These are phyloP conservation scores for Aphidius ervi DNA, from an alignment of 1,140 invertebrate genomes.

Conservation along the genomic window DNA sequence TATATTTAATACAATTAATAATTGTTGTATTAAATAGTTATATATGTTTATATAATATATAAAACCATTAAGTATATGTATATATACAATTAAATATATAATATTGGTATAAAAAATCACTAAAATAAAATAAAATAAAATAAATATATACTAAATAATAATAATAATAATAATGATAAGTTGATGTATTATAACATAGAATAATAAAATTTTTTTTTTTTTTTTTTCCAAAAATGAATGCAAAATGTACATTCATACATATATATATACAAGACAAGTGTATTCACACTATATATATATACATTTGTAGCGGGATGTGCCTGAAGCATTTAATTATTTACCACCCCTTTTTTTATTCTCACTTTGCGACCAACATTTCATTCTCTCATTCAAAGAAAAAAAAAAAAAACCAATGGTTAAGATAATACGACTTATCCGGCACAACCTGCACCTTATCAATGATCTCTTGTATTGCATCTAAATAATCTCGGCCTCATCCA, in stretches of 20 bases:
- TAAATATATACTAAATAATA: too few relatives aligned
- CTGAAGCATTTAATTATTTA: neutral
- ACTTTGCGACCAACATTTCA: conserved; percentile 1
- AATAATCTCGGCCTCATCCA: neutral
- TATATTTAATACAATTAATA: too few relatives aligned
- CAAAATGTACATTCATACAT: too few relatives aligned
- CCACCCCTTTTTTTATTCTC: neutral
- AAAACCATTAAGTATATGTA: too few relatives aligned
- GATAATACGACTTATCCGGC: conserved; percentile 25
- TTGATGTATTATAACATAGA: too few relatives aligned
- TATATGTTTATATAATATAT: too few relatives aligned
- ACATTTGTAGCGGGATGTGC: conserved; percentile 5
- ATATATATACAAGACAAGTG: conserved; percentile 3
- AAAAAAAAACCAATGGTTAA: conserved; percentile 21
- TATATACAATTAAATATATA: too few relatives aligned
- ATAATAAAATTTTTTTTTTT: too few relatives aligned
- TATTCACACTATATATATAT: conserved; percentile 5
- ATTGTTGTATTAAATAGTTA: too few relatives aligned
- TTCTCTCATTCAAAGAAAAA: conserved; percentile 7
- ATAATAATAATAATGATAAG: too few relatives aligned
- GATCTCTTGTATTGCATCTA: conserved; percentile 2
- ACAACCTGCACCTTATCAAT: conserved; percentile 13
- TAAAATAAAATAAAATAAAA: neutral
- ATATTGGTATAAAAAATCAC: too few relatives aligned
- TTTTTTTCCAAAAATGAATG: conserved; percentile 4